A percentile compares a stretch with the other conserved stretches of the same genome.
These are phyloP conservation scores for Albula goreensis DNA, from an alignment of 2,113 vertebrate species.

Conservation along the genomic window DNA sequence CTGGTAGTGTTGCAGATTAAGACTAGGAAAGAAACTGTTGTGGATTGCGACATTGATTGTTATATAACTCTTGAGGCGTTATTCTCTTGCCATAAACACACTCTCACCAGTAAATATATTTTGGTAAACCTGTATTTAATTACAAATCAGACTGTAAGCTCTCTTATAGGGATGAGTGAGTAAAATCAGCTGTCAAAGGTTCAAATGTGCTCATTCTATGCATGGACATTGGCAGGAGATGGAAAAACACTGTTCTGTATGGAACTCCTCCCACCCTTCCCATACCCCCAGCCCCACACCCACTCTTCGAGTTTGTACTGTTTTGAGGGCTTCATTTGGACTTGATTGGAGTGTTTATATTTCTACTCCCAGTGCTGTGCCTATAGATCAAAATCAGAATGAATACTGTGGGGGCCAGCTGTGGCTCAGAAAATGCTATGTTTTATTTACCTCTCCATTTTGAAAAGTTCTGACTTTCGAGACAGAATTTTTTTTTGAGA, in stretches of 20 bases:
- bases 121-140: slow-evolving; percentile 9
- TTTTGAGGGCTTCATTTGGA: neutral
- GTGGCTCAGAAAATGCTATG: neutral
- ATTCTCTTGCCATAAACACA: neutral
- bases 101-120: neutral
- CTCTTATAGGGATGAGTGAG: neutral
- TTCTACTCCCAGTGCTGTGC: neutral
- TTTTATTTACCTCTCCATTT: too few relatives aligned
- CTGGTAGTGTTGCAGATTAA: too few relatives aligned
- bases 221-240: neutral
- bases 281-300: neutral
- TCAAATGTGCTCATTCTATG: neutral
- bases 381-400: neutral
- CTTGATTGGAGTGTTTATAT: neutral
- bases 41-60: too few relatives aligned
- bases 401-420: neutral
- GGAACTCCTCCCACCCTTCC: neutral
- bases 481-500: too few relatives aligned
- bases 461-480: too few relatives aligned
- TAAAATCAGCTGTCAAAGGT: neutral
- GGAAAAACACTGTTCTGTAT: neutral
- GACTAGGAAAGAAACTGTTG: too few relatives aligned
- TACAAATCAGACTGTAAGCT: neutral
- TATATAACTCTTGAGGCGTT: too few relatives aligned
- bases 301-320: neutral